These are phyloP conservation scores for Henricia sp. DNA, from an alignment of 53 echinoderm and acorn worm species.

Conservation along the genomic window DNA sequence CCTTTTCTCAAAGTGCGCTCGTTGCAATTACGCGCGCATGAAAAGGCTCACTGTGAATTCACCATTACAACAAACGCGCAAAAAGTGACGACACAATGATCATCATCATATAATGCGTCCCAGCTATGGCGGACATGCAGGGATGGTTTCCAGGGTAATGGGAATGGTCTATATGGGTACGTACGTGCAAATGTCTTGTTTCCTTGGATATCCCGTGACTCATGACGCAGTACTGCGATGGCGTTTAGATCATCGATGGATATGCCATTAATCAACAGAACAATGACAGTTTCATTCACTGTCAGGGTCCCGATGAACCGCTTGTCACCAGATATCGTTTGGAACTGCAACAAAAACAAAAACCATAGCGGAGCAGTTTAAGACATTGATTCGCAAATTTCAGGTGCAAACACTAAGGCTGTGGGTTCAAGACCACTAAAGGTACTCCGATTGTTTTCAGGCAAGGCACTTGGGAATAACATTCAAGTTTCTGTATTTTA, in stretches of 20 bases:
- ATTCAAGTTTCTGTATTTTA: no score
- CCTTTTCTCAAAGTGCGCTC: no score
- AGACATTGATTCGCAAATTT: not conserved
- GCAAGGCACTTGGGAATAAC: no score
- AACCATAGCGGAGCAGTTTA: no score
- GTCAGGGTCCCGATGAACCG: slow-evolving; percentile 31
- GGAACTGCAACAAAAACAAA: slow-evolving; percentile 56
- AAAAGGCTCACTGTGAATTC: not conserved
- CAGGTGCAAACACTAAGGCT: not conserved
- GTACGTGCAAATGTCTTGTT: slow-evolving; percentile 73
- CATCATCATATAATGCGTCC: no score
- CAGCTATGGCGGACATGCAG: not conserved
- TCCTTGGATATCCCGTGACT: slow-evolving; percentile 50
- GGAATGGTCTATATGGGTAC: not conserved
- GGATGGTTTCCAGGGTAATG: not conserved
- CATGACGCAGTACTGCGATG: slow-evolving; percentile 56
- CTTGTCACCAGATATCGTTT: slow-evolving; percentile 63
- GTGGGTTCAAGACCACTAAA: no score
- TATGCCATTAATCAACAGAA: slow-evolving; percentile 60
- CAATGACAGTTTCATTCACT: slow-evolving; percentile 3
- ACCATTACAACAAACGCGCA: no score
- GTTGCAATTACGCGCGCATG: not conserved
- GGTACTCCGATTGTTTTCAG: not conserved
- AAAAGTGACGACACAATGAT: no score
- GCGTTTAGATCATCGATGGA: slow-evolving; percentile 67